Evolutionary conservation across 35 echinoderm and acorn worm species (phyloP).

Genomic region (Holothuria glaberrima): DNA sequence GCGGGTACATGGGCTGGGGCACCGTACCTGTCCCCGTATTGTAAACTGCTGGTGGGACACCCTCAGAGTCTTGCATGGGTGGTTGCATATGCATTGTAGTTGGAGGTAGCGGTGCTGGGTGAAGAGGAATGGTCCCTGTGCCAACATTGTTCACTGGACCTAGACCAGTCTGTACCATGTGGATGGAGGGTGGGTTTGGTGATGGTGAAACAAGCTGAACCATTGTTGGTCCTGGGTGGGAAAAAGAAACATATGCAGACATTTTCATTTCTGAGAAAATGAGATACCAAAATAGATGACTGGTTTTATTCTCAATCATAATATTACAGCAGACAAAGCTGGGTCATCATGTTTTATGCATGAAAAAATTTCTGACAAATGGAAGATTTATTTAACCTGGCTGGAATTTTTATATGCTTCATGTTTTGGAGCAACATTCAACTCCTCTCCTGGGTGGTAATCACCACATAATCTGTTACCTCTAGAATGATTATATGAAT

Average conservation of each 20-base stretch:
- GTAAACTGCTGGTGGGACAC: conserved; percentile 70
- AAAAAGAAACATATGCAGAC: conserved; percentile 22
- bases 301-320: no score
- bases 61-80: conserved; percentile 74
- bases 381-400: no score
- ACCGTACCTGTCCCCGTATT: conserved; percentile 62
- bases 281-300: no score
- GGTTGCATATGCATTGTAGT: conserved; percentile 80
- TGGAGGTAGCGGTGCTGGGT: conserved; percentile 74
- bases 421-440: no score
- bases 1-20: conserved; percentile 83
- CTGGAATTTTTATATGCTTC: no score
- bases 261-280: no score
- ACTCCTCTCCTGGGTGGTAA: no score
- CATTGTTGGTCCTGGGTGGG: conserved; percentile 83
- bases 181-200: conserved; percentile 84
- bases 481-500: no score
- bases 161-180: conserved; percentile 93
- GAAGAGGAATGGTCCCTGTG: conserved; percentile 52
- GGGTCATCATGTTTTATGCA: no score
- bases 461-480: no score
- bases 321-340: no score
- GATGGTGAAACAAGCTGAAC: conserved; percentile 89
- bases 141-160: conserved; percentile 70
- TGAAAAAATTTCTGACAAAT: no score